Base-by-base conservation (phyloP, 1,140 invertebrate genomes). In the Dinoponera quadriceps region DNA sequence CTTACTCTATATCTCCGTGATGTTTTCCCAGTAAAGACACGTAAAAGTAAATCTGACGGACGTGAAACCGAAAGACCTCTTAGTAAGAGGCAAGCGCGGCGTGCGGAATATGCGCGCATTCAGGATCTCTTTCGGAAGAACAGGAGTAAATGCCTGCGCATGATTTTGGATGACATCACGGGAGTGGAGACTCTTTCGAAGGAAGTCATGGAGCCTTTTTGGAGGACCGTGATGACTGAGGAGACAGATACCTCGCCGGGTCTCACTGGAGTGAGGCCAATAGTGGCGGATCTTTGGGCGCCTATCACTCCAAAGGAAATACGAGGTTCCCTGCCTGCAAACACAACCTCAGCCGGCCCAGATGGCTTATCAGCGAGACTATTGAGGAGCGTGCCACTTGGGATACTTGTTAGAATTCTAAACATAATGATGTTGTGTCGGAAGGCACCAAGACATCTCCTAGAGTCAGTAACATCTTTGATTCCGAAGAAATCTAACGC, bases 401-500 rank as follows among this genome's bases (percentile, higher is more conserved):
- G 20, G 4, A 38, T 87, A 5, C 27, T 82, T 2, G 3, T 33
- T 3, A 51, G 74, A 22, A 82, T 89, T 0, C 66, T 85, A 3
- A 87, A 88, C 27, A 33, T 89, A 0, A 44, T 89, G 20, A 16
- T 87, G 59, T 11, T 80, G 0, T 85, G 73, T 25, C 82, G 75
- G 2, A 65, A 44, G 1, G 5, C 88, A 0, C 86, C 82, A 1
- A 27, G 62, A 9, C n/a, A 77, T 25, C 44, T 85, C 11, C 22
- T 62, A 18, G 63, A 84, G 16, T 82, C 84, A 1, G 68, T 72
- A 69, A 91, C 90, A 13, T 82, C 80, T 0, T 38, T 90, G 1
- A 88, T 92, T n/a, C 85, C 88, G 0, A 90, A 91, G 62, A 82
- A 77, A 3, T 85, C 75, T 20, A 85, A 89, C 38, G 29, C 33